Base-by-base conservation (phyloP, 2,113 vertebrate genomes). In the Scatophagus argus region DNA sequence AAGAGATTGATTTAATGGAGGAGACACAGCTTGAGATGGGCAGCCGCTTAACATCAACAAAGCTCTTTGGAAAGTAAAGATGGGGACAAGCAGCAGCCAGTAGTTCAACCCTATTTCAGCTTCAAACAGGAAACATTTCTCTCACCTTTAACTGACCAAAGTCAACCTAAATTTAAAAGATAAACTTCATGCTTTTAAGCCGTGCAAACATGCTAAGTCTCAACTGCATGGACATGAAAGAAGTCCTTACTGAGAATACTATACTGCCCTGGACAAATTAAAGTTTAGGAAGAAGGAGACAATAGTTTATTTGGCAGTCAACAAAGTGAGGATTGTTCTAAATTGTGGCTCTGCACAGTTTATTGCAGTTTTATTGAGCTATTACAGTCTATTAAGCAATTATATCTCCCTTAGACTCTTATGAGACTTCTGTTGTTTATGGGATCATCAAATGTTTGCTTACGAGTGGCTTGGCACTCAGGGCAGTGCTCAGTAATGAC, bases 311-410 rank as follows among this genome's bases (percentile, higher is more conserved):
- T 38, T 41, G 38, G 60, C 46, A 71, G 31, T 76, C 21, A 49
- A 12, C 46, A 60, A 23, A 81, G 17, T 11, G 31, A 68, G 12
- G 31, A 38, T 19, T 55, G 2, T 17, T 21, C 19, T 34, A 11
- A 72, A 58, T 44, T 21, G 41, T 52, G 55, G 5, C 44, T 52
- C 46, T 12, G 34, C 62, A 51, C 23, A 34, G 77, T 52, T 5
- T 59, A 71, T 27, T 21, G 34, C 16, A 29, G 31, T 77, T 80
- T 67, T 67, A 77, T 32, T 46, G 58, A 68, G 73, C 66, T 34
- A 27, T 73, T 81, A 51, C 16, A 61, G 34, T 52, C 41, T 36
- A 77, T 81, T 60, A 60, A 66, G 61, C 39, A 12, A 25, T 59
- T 65, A 68, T 25, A 36, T 38, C 44, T 11, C 47, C 14, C 8